phyloP scores from a whole-genome alignment of 2,113 vertebrate genomes.

The Acinonyx jubatus region DNA sequence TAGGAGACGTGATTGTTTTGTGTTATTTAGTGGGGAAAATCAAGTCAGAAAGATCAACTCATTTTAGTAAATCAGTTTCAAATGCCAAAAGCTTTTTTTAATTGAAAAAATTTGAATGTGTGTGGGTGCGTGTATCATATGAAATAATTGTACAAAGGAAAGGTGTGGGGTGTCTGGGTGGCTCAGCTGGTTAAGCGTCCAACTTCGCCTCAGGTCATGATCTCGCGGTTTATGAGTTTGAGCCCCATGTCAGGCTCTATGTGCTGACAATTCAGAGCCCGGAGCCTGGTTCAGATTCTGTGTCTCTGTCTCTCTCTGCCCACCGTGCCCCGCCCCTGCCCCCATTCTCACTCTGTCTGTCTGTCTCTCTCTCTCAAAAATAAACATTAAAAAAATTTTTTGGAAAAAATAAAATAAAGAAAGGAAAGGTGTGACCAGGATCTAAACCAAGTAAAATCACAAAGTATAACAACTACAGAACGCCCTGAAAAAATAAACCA shows the following conservation, averaged over 20 bases:
- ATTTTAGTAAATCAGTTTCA: constrained; percentile 1
- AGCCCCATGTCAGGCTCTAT: too few relatives aligned
- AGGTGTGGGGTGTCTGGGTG: background rate
- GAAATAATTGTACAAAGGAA: background rate
- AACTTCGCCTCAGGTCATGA: too few relatives aligned
- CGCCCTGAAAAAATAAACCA: background rate
- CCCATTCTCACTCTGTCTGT: too few relatives aligned
- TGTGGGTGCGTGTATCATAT: background rate
- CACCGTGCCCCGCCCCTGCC: too few relatives aligned
- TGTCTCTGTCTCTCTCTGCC: too few relatives aligned
- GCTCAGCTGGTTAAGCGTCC: too few relatives aligned
- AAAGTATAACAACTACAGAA: background rate
- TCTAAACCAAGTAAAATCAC: background rate
- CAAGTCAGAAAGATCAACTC: background rate
- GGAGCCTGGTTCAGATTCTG: too few relatives aligned
- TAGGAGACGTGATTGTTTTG: background rate
- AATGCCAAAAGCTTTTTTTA: background rate
- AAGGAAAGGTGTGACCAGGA: background rate
- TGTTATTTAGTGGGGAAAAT: background rate
- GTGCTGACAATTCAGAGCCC: too few relatives aligned
- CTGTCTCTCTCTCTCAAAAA: too few relatives aligned
- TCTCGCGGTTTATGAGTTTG: too few relatives aligned
- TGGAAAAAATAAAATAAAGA: too few relatives aligned
- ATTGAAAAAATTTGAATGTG: background rate
- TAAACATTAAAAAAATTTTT: too few relatives aligned